These are phyloP conservation scores for Nephila pilipes DNA, from an alignment of 1,140 invertebrate species.

Conservation along the genomic window DNA sequence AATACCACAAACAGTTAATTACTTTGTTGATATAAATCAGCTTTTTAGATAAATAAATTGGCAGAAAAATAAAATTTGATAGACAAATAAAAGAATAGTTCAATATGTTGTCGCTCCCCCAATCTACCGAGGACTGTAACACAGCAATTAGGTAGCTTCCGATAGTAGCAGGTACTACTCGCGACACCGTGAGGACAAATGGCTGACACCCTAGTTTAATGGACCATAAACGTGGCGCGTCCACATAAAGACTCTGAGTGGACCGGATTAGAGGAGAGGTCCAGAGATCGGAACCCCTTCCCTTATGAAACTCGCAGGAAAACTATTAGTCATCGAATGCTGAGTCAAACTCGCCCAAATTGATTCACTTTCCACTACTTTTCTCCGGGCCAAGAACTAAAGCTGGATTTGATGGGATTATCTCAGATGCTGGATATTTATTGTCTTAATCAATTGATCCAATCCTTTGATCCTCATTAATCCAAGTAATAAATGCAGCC, in stretches of 20 bases:
- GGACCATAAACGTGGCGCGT: slow-evolving; percentile 65
- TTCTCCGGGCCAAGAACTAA: not conserved
- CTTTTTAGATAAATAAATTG: no score
- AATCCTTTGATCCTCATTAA: not conserved
- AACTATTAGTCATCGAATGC: slow-evolving; percentile 51
- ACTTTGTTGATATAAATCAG: no score
- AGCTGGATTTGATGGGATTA: not conserved
- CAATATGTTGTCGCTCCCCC: slow-evolving; percentile 24
- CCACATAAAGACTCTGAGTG: slow-evolving; percentile 61
- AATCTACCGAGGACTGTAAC: slow-evolving; percentile 20
- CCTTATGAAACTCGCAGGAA: slow-evolving; percentile 17
- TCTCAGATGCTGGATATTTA: slow-evolving; percentile 4
- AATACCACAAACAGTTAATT: no score
- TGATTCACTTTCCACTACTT: slow-evolving; percentile 5
- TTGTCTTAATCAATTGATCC: not conserved
- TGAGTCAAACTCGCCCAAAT: not conserved
- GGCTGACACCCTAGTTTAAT: slow-evolving; percentile 76
- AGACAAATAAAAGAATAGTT: not conserved
- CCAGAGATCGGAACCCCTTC: slow-evolving; percentile 9
- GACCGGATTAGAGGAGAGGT: slow-evolving; percentile 38
- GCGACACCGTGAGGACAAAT: slow-evolving; percentile 69
- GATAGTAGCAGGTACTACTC: slow-evolving; percentile 49
- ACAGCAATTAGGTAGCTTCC: slow-evolving; percentile 69
- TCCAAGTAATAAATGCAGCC: slow-evolving; percentile 1
- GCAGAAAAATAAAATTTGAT: not conserved